Evolutionary conservation across 2,797 vertebrate genomes (phyloP).

Genomic region (Austrolebias charrua): DNA sequence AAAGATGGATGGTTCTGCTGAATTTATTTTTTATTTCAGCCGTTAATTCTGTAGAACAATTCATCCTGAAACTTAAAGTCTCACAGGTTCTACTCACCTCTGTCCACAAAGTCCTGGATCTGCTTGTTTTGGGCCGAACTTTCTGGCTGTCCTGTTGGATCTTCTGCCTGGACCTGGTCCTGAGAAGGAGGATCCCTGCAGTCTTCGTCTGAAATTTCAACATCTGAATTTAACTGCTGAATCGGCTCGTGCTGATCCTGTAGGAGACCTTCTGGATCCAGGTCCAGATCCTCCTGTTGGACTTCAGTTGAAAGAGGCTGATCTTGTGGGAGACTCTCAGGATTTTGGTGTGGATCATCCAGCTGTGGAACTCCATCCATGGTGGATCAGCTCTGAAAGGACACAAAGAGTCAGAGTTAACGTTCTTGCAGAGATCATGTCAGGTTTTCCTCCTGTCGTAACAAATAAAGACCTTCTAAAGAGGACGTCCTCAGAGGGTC

Average conservation of each 20-base stretch:
- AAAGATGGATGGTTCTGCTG: too few relatives aligned
- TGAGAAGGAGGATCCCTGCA: background rate
- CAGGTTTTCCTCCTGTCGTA: background rate
- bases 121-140: background rate
- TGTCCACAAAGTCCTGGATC: background rate
- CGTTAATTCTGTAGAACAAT: background rate
- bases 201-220: background rate
- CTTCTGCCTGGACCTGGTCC: background rate
- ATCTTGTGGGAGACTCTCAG: background rate
- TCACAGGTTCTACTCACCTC: conserved; percentile 10
- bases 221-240: background rate
- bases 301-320: background rate
- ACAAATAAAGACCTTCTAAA: too few relatives aligned
- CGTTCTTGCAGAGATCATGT: too few relatives aligned
- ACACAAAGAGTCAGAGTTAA: background rate
- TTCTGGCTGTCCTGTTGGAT: background rate
- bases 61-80: background rate
- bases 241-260: background rate
- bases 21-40: too few relatives aligned
- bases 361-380: background rate
- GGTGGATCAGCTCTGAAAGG: background rate
- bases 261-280: background rate
- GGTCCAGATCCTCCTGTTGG: background rate
- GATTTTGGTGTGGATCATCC: background rate
- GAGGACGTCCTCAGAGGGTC: too few relatives aligned